phyloP scores from a whole-genome alignment of 2,797 vertebrate genomes.

The Coluber constrictor region DNA sequence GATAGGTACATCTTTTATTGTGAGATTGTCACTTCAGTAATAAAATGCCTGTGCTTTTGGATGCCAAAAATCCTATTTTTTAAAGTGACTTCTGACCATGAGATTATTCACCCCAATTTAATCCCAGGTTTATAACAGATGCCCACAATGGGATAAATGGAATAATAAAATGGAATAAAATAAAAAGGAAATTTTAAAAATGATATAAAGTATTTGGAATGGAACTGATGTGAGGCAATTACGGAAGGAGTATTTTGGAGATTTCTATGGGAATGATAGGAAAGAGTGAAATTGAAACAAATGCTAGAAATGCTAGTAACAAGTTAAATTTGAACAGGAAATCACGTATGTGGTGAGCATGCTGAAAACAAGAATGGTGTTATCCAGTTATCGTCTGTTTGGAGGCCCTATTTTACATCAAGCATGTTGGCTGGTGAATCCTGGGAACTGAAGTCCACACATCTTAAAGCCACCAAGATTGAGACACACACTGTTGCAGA shows the following conservation, averaged over 20 bases:
- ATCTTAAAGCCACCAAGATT: neutral
- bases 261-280: neutral
- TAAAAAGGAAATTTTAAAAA: neutral
- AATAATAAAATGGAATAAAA: neutral
- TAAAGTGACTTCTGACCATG: neutral
- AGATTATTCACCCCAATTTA: neutral
- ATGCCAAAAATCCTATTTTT: neutral
- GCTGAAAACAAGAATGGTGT: neutral
- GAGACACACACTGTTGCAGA: neutral
- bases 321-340: neutral
- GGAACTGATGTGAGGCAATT: neutral
- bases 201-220: neutral
- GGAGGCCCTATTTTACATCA: neutral
- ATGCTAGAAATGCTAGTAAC: neutral
- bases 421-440: neutral
- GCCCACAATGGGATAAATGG: neutral
- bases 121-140: neutral
- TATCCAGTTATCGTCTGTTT: neutral
- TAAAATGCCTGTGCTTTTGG: neutral
- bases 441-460: neutral
- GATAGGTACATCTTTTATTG: neutral
- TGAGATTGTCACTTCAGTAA: neutral
- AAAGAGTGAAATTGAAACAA: neutral
- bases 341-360: neutral
- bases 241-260: neutral